phyloP scores from a whole-genome alignment of 2,113 vertebrate genomes.

The Hypocryptadius cinnamomeus region DNA sequence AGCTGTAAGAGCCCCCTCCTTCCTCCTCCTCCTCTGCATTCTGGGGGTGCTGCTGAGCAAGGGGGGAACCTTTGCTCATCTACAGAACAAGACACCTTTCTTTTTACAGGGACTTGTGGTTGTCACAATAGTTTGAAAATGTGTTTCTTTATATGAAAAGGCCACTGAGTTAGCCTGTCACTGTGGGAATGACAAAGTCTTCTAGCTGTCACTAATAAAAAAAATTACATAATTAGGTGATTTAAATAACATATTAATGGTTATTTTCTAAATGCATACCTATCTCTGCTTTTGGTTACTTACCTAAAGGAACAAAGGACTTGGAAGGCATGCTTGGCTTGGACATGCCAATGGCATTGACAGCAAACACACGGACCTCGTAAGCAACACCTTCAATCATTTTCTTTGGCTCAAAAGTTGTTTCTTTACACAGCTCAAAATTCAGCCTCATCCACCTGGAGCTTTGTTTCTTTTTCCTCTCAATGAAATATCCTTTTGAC shows the following conservation, averaged over 20 bases:
- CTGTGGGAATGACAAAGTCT: background rate
- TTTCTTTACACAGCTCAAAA: slow-evolving; percentile 96
- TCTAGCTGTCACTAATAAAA: background rate
- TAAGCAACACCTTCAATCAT: slow-evolving; percentile 99
- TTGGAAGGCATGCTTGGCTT: slow-evolving; percentile 94
- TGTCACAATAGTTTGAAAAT: background rate
- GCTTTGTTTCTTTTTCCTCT: slow-evolving; percentile 98
- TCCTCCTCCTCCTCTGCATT: background rate
- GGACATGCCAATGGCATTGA: slow-evolving; percentile 92
- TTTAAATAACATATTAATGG: background rate
- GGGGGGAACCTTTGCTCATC: background rate
- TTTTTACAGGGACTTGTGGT: background rate
- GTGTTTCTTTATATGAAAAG: background rate
- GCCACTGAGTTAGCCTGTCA: background rate
- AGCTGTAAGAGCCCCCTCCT: background rate
- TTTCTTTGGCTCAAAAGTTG: slow-evolving; percentile 93
- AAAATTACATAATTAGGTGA: background rate
- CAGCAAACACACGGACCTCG: slow-evolving; percentile 92
- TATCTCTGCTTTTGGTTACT: slow-evolving; percentile 48
- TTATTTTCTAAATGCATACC: background rate
- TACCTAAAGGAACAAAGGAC: slow-evolving; percentile 92
- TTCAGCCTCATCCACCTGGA: slow-evolving; percentile 98
- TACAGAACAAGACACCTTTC: background rate
- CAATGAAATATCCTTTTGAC: slow-evolving; percentile 88
- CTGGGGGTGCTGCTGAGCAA: background rate